Percentiles rank a stretch among this genome's conserved stretches.
These are phyloP conservation scores for Thamnophis sirtalis DNA, from an alignment of 2,113 vertebrate species.

Conservation along the genomic window DNA sequence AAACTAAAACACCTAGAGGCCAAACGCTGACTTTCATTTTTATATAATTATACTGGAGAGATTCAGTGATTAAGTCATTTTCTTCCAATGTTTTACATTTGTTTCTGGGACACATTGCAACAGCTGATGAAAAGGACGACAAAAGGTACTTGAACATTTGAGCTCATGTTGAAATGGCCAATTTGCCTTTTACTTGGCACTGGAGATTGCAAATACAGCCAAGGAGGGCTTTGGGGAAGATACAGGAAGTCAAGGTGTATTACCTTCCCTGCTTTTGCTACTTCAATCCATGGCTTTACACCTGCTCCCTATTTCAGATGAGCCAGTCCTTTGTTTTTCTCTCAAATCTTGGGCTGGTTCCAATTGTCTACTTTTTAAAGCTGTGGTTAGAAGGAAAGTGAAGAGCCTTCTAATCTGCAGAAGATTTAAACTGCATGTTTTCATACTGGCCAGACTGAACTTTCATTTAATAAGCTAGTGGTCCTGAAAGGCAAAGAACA, in stretches of 20 bases:
- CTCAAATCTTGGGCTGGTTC: background rate
- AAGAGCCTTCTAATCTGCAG: background rate
- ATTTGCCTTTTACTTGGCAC: background rate
- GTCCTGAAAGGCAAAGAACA: background rate
- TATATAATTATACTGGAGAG: background rate
- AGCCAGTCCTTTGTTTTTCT: background rate
- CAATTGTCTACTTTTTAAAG: background rate
- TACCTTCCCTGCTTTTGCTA: background rate
- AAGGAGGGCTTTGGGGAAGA: background rate
- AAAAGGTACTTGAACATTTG: background rate
- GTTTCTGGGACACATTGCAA: background rate
- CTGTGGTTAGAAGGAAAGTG: background rate
- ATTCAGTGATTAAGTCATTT: background rate
- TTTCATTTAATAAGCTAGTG: background rate
- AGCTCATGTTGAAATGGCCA: background rate
- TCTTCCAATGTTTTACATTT: background rate
- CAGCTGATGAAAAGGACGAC: background rate
- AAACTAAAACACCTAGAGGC: background rate
- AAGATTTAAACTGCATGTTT: background rate
- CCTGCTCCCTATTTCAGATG: background rate
- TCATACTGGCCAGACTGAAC: background rate
- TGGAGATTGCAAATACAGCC: background rate
- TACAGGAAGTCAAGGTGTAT: background rate
- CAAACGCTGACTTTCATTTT: background rate
- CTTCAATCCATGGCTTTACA: background rate